Evolutionary conservation across 2,113 vertebrate species (phyloP).

Genomic region (Blennius ocellaris): DNA sequence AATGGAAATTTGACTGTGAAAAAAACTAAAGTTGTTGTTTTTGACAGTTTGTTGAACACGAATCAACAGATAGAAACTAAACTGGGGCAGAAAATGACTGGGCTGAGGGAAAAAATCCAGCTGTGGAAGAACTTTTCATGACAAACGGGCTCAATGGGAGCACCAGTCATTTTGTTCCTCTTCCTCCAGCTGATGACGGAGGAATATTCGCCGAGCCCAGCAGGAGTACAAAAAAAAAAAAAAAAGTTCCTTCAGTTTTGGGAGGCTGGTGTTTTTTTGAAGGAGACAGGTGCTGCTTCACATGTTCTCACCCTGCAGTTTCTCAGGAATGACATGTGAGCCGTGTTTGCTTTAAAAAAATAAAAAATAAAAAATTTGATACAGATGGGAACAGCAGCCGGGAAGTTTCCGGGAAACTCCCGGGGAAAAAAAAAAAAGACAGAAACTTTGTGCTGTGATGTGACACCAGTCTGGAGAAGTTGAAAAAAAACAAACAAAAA

Average conservation of each 20-base stretch:
- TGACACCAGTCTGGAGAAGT: constrained; percentile 6
- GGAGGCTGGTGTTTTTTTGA: not conserved
- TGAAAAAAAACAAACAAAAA: too few species aligned
- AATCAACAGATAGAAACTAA: too few species aligned
- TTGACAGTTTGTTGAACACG: too few species aligned
- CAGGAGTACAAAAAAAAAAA: not conserved
- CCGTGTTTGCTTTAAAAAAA: not conserved
- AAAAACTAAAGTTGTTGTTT: too few species aligned
- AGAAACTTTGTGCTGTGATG: constrained; percentile 12
- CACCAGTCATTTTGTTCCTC: not conserved
- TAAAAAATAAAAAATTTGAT: too few species aligned
- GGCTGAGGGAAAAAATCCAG: too few species aligned
- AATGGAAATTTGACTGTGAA: too few species aligned
- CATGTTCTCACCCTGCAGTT: not conserved
- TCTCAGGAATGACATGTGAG: not conserved
- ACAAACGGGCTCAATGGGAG: too few species aligned
- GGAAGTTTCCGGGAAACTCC: constrained; percentile 12
- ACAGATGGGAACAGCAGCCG: not conserved
- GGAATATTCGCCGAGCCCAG: not conserved
- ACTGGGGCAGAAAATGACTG: too few species aligned
- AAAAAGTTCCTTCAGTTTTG: not conserved
- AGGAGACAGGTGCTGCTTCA: not conserved
- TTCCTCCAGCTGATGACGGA: not conserved
- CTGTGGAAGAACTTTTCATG: too few species aligned
- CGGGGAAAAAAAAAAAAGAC: constrained; percentile 1